Evolutionary conservation across 2,113 vertebrate genomes (phyloP).

Genomic region (Ifrita kowaldi): DNA sequence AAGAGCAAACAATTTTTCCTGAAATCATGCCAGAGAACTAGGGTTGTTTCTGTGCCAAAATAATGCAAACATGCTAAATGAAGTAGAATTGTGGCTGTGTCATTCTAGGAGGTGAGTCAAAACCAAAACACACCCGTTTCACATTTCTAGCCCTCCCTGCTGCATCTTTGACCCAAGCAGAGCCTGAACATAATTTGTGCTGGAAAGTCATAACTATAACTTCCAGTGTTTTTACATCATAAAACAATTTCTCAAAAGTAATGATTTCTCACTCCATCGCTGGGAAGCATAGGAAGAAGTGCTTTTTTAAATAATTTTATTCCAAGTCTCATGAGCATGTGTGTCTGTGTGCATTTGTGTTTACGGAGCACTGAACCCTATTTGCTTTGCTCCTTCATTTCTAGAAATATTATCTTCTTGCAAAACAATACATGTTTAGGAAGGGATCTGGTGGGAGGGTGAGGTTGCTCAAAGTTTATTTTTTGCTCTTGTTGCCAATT

Average conservation of each 20-base stretch:
- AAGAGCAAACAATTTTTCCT: neutral
- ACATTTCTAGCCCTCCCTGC: neutral
- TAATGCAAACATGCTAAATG: neutral
- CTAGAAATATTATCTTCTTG: conserved; percentile 16
- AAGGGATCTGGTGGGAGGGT: neutral
- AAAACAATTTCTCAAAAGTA: neutral
- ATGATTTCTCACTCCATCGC: neutral
- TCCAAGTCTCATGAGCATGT: neutral
- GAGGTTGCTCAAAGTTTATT: neutral
- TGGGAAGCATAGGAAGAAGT: neutral
- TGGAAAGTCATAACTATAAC: neutral
- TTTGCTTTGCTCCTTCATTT: conserved; percentile 30
- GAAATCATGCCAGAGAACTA: neutral
- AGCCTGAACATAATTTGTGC: neutral
- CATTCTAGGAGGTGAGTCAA: neutral
- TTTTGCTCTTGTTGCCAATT: neutral
- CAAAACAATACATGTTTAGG: neutral
- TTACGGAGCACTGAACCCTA: conserved; percentile 11
- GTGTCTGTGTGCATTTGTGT: neutral
- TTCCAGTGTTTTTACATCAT: neutral
- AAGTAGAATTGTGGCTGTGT: neutral
- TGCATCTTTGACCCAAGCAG: neutral
- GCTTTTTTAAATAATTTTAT: neutral
- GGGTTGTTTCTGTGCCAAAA: neutral
- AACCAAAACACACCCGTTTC: neutral